Evolutionary conservation across 2,113 vertebrate genomes (phyloP), one percentile per base, ranked within the genome.

Genomic region (Pogonocichla stellata): DNA sequence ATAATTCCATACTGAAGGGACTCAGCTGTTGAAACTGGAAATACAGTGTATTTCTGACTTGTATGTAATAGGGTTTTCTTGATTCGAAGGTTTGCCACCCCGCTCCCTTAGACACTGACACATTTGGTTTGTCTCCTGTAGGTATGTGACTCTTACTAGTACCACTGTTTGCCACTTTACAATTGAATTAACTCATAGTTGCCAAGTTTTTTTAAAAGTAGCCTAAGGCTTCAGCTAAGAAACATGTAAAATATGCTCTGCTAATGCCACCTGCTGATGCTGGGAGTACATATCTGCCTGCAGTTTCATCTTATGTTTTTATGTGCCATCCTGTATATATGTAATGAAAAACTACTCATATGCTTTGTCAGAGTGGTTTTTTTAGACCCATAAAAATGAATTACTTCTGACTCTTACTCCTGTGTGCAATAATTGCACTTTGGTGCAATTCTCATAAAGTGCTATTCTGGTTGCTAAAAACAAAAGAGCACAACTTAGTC

Each of bases 241-340:
- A 90, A 64, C 40, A 29, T 2, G 17, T 92, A 82, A 96, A 96
- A 80, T 92, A 79, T 62, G 90, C 56, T 80, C 73, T 83, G 73
- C 73, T 90, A 84, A 92, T 88, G 88, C 80, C 89, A 78, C 96
- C 95, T 97, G 94, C 94, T 96, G 96, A 94, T 97, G 62, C 73
- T 51, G 70, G 66, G 82, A 82, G 79, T 47, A 88, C 64, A 79
- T 78, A 19, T 50, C 64, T 64, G 53, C 69, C 92, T 88, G 71
- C 58, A 75, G 56, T 58, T 86, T 58, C 9, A 7, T 61, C 88
- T 88, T 26, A 11, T 82, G 42, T 33, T 92, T 40, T 92, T 65
- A 12, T 47, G 51, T 33, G 11, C 45, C 54, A 19, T 66, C 28
- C 19, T 78, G 12, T 38, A 54, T 34, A 43, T 8, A 14, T 54